Evolutionary conservation across 2,888 invertebrate species (phyloP), one percentile per base, ranked within the genome.

Genomic region (Thecocarcelia acutangulata): DNA sequence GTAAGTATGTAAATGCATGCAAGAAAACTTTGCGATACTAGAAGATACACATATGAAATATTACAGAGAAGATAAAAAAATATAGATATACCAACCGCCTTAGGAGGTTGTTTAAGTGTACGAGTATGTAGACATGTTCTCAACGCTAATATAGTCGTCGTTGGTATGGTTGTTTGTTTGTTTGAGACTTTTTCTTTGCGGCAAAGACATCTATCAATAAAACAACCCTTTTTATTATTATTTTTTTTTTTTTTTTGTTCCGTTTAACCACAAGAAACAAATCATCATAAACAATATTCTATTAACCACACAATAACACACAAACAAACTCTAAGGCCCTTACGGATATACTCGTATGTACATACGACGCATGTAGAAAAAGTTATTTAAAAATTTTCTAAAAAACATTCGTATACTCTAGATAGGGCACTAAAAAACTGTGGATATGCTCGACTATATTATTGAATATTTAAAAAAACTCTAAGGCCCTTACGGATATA

Each of bases 141-240:
- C 19, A 59, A 59, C 59, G 50, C 59, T 76, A 76, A 61, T 69
- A 61, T 24, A 76, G 69, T 63, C 54, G 48, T 75, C 40, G 2
- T 48, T n/a, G 1, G 4, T 8, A 11, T 58, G 52, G 33, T 44
- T 69, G 28, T 69, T 68, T 54, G 40, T 70, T 9, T 12, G n/a
- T n/a, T n/a, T n/a, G n/a, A 42, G 44, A 69, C 24, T 66, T 66
- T 1, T 64, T 42, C 13, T 66, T 66, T 68, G 12, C 17, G 19
- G 42, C 68, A 79, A 79, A 80, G 70, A 77, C 82, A 59, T 58
- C 74, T 70, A 72, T 73, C 79, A 81, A 72, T 80, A 54, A 56
- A 76, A 28, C 79, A 84, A 86, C 86, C 86, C 85, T 85, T 85
- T 80, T n/a, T n/a, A n/a, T n/a, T n/a, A n/a, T n/a, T n/a, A n/a